These are phyloP conservation scores for Lepidochrysops patricia DNA, from an alignment of 2,888 invertebrate species.

Conservation along the genomic window DNA sequence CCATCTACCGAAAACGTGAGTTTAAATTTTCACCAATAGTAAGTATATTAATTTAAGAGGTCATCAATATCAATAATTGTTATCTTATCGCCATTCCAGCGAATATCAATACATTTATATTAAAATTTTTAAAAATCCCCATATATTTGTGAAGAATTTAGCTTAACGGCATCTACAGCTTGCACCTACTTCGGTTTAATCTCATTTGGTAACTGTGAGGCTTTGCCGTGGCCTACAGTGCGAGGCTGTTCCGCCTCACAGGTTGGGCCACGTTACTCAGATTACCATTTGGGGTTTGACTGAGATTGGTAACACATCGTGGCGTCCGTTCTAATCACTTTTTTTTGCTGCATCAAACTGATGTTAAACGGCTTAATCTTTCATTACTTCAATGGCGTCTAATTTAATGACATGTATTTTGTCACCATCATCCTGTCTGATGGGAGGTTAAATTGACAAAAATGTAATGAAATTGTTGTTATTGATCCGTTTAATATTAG, in stretches of 20 bases:
- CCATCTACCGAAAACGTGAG: too few species aligned
- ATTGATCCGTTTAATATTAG: not conserved
- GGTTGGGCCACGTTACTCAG: constrained; percentile 72
- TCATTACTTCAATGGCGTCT: not conserved
- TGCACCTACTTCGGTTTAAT: constrained; percentile 84
- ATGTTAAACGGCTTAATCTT: constrained; percentile 22
- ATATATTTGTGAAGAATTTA: constrained; percentile 1
- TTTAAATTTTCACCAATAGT: not conserved
- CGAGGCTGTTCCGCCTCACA: not conserved
- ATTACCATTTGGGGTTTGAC: constrained; percentile 91
- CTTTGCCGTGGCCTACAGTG: constrained; percentile 41
- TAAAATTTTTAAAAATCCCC: not conserved
- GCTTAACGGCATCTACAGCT: constrained; percentile 40
- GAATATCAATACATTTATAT: not conserved
- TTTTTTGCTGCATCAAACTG: constrained; percentile 34
- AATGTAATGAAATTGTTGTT: too few species aligned
- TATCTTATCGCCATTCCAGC: not conserved
- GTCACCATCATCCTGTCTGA: too few species aligned
- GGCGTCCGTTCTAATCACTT: constrained; percentile 56
- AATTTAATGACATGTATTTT: too few species aligned
- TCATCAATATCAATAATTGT: not conserved
- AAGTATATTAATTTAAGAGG: not conserved
- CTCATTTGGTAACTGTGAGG: constrained; percentile 99
- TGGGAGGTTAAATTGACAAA: too few species aligned
- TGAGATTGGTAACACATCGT: constrained; percentile 68